These are phyloP conservation scores for Champsocephalus gunnari DNA, from an alignment of 2,797 vertebrate genomes.

Conservation along the genomic window DNA sequence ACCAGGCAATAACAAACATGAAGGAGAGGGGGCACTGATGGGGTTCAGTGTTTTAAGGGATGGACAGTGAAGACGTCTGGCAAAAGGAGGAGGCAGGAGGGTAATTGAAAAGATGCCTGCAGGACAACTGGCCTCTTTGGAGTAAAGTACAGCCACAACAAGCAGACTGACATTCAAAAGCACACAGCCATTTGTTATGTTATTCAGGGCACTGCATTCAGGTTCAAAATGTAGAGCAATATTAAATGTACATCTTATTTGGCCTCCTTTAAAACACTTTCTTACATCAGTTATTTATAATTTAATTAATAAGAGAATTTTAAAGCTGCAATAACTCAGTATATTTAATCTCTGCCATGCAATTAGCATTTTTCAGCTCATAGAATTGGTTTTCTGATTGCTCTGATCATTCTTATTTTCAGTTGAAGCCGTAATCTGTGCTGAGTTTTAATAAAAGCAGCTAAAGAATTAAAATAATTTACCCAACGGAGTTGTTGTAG, in stretches of 20 bases:
- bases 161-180: constrained; percentile 33
- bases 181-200: constrained; percentile 27
- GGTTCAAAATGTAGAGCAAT: background rate
- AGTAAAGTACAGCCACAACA: constrained; percentile 49
- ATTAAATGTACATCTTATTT: background rate
- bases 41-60: constrained; percentile 3
- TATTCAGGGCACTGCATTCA: constrained; percentile 12
- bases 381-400: too few species aligned
- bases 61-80: constrained; percentile 12
- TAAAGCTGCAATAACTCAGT: background rate
- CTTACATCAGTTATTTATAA: too few species aligned
- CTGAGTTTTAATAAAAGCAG: too few species aligned
- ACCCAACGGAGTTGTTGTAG: too few species aligned
- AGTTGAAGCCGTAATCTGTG: too few species aligned
- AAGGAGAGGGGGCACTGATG: background rate
- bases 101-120: constrained; percentile 43
- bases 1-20: constrained; percentile 5
- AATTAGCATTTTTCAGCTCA: too few species aligned
- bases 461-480: too few species aligned
- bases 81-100: constrained; percentile 5
- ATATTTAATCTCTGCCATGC: too few species aligned
- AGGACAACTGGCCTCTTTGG: constrained; percentile 48
- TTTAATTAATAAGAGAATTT: background rate
- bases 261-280: background rate
- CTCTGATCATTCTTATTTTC: too few species aligned